phyloP scores from a whole-genome alignment of 2,888 invertebrate genomes.

The Schrankia costaestrigalis region DNA sequence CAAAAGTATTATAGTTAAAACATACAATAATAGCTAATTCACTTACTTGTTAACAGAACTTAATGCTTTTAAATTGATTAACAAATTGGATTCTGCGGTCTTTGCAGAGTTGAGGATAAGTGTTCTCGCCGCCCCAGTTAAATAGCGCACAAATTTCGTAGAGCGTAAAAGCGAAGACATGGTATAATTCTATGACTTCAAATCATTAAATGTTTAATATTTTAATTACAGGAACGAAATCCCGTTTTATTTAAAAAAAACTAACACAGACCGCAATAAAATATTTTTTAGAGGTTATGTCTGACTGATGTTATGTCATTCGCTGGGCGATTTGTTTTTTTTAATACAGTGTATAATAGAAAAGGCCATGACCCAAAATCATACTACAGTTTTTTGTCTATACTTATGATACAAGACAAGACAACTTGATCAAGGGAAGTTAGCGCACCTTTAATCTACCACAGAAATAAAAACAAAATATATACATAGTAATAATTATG shows the following conservation, averaged over 20 bases:
- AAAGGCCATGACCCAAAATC: no score
- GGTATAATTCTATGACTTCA: slow-evolving; percentile 20
- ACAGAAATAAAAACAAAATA: no score
- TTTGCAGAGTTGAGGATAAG: slow-evolving; percentile 84
- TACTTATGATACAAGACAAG: no score
- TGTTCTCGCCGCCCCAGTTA: slow-evolving; percentile 86
- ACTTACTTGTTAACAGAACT: slow-evolving; percentile 65
- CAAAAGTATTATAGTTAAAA: no score
- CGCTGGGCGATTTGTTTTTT: no score
- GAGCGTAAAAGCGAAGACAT: slow-evolving; percentile 86
- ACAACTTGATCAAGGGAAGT: no score
- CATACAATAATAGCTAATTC: neutral
- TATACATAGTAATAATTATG: no score
- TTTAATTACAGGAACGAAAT: slow-evolving; percentile 14
- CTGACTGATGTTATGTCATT: slow-evolving; percentile 51
- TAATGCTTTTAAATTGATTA: slow-evolving; percentile 62
- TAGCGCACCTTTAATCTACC: no score
- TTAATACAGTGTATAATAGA: no score
- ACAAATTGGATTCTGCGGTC: slow-evolving; percentile 82
- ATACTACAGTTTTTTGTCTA: no score
- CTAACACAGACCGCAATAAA: neutral
- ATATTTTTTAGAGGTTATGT: slow-evolving; percentile 52
- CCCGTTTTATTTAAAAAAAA: slow-evolving; percentile 8
- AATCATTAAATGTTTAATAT: neutral
- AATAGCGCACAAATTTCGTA: slow-evolving; percentile 87